Evolutionary conservation across 2,888 invertebrate species (phyloP).

Genomic region (Nomada hirtipes): DNA sequence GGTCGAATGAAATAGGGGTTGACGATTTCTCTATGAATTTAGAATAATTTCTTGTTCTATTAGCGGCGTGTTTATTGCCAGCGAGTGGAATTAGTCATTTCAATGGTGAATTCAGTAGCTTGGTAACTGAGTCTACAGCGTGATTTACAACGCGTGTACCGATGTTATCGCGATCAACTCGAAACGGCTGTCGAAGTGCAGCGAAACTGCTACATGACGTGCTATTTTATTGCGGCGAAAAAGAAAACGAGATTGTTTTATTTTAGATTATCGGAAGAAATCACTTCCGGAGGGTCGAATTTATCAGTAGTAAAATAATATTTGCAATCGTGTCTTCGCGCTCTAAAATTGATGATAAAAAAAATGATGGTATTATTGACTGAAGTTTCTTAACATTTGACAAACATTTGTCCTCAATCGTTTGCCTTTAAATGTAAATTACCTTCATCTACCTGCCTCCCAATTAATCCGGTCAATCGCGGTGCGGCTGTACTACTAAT

Average conservation of each 20-base stretch:
- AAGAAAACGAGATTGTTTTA: not conserved
- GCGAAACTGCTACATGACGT: not conserved
- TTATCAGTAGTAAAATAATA: too few species aligned
- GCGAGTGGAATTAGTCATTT: not conserved
- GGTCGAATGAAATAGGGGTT: not conserved
- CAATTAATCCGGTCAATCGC: too few species aligned
- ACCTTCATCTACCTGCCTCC: too few species aligned
- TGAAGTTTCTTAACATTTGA: too few species aligned
- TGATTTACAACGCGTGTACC: slow-evolving; percentile 32
- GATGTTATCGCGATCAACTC: slow-evolving; percentile 26
- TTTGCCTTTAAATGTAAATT: too few species aligned
- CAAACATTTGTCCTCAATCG: too few species aligned
- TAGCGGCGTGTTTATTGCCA: not conserved
- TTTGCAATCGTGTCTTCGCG: not conserved
- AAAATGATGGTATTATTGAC: not conserved
- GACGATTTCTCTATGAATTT: not conserved
- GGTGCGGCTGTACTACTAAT: not conserved
- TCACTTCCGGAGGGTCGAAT: too few species aligned
- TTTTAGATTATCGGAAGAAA: not conserved
- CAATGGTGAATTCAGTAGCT: not conserved
- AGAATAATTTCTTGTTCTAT: not conserved
- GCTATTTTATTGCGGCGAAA: not conserved
- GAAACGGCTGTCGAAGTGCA: slow-evolving; percentile 24
- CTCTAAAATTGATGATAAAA: not conserved
- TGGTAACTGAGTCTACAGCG: not conserved